These are phyloP conservation scores for Grus americana DNA, from an alignment of 2,113 vertebrate genomes.

Conservation along the genomic window DNA sequence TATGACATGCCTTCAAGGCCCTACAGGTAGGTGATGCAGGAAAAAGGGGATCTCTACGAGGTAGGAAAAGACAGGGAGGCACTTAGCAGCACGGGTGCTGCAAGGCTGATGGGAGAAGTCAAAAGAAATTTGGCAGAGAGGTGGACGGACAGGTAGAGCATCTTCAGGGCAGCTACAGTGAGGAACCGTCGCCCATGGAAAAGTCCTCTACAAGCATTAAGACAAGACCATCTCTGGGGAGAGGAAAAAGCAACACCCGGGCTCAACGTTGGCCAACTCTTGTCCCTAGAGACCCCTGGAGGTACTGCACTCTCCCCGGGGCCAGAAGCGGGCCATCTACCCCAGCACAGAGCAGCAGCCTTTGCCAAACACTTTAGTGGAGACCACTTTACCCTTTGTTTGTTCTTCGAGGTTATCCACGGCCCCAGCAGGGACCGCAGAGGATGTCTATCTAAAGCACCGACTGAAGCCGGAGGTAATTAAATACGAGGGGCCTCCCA, in stretches of 20 bases:
- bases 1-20: neutral
- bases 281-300: neutral
- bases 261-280: neutral
- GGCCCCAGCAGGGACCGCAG: constrained; percentile 39
- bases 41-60: neutral
- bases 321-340: neutral
- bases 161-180: neutral
- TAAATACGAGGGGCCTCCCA: constrained; percentile 73
- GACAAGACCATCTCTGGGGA: accelerated
- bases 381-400: constrained; percentile 23
- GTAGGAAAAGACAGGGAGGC: neutral
- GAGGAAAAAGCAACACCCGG: neutral
- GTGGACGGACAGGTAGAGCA: neutral
- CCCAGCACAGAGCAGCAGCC: neutral
- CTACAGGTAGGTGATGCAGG: neutral
- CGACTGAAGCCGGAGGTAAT: constrained; percentile 69
- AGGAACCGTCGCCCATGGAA: neutral
- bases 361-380: neutral
- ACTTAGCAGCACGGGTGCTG: neutral
- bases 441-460: constrained; percentile 28
- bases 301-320: accelerated
- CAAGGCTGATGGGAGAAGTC: neutral
- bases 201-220: neutral
- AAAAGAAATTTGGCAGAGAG: neutral
- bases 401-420: constrained; percentile 44